These are phyloP conservation scores for Dasyornis broadbenti DNA, from an alignment of 2,113 vertebrate species.

Conservation along the genomic window DNA sequence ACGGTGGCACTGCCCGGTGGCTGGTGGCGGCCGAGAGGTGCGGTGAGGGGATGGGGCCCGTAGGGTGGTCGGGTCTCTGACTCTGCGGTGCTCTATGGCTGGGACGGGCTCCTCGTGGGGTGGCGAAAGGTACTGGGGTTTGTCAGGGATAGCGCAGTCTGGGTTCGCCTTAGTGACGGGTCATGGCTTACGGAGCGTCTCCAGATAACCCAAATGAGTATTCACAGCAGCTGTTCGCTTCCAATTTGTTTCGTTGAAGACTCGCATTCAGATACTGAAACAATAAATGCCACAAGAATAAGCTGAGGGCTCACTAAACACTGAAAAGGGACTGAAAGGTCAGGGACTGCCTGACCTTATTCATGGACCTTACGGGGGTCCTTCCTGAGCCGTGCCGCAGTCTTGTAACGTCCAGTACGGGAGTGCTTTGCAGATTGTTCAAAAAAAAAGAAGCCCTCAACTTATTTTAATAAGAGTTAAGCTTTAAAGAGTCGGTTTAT, in stretches of 20 bases:
- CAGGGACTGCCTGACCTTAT: background rate
- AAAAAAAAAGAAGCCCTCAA: background rate
- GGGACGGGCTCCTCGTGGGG: fast-evolving
- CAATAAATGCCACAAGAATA: background rate
- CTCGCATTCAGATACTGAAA: background rate
- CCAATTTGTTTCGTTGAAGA: background rate
- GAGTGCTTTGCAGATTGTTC: background rate
- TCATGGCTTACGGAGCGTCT: too few relatives aligned
- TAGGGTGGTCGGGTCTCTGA: background rate
- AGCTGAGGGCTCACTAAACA: background rate
- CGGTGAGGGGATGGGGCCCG: background rate
- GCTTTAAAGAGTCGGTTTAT: background rate
- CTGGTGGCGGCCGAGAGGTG: background rate
- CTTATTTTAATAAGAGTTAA: background rate
- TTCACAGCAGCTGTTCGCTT: fast-evolving
- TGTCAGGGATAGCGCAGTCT: fast-evolving
- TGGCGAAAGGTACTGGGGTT: fast-evolving
- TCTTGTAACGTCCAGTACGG: fast-evolving
- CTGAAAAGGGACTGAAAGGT: too few relatives aligned
- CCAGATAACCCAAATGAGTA: fast-evolving
- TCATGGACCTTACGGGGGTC: background rate
- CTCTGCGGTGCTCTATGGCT: background rate
- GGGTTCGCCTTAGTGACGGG: fast-evolving
- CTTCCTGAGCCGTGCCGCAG: background rate
- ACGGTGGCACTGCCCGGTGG: background rate